phyloP scores from a whole-genome alignment of 2,113 vertebrate species.

The Hystrix cristata region DNA sequence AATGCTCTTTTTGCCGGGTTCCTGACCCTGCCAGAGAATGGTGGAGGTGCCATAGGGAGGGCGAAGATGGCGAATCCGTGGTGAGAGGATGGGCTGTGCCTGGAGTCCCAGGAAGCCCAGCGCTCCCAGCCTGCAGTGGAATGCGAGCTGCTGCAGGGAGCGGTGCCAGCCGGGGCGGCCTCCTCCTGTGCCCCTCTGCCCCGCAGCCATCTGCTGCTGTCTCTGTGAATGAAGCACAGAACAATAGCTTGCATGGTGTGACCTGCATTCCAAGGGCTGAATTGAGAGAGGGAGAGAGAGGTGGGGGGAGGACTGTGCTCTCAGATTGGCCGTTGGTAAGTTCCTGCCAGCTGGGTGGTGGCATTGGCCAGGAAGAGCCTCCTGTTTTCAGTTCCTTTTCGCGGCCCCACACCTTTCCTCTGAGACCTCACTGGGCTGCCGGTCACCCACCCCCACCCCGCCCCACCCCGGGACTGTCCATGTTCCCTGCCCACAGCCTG shows the following conservation, averaged over 20 bases:
- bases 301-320: not conserved
- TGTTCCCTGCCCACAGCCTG: not conserved
- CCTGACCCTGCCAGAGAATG: not conserved
- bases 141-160: slow-evolving; percentile 72
- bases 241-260: slow-evolving; percentile 87
- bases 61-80: not conserved
- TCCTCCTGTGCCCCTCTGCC: slow-evolving; percentile 83
- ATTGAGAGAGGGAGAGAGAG: not conserved
- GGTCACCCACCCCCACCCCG: not conserved
- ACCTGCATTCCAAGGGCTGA: slow-evolving; percentile 79
- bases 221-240: slow-evolving; percentile 86
- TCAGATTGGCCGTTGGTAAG: not conserved
- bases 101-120: too few relatives aligned
- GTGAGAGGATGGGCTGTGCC: not conserved
- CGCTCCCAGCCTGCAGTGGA: slow-evolving; percentile 60
- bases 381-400: not conserved
- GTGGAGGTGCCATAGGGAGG: not conserved
- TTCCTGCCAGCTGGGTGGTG: too few relatives aligned
- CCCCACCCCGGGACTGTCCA: not conserved
- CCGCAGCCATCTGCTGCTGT: slow-evolving; percentile 88
- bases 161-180: slow-evolving; percentile 80
- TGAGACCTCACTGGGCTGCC: not conserved
- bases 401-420: not conserved
- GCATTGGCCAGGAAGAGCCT: not conserved
- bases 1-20: slow-evolving; percentile 49